Percentiles rank a stretch among this genome's conserved stretches.
Evolutionary conservation across 2,888 invertebrate species (phyloP).

Genomic region (Onthophagus sagittarius): DNA sequence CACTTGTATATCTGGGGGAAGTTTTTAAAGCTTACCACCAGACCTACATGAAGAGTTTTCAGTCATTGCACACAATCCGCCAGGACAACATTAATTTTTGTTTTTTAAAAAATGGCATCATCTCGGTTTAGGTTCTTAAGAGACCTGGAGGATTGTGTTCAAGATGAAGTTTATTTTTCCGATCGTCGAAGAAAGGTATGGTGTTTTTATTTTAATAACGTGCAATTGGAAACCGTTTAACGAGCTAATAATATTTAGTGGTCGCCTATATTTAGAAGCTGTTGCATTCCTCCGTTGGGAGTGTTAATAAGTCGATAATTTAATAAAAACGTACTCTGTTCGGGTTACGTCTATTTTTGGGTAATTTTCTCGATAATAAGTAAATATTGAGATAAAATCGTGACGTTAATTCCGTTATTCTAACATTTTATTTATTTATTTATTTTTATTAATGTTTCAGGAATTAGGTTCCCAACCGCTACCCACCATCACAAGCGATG

Average conservation of each 20-base stretch:
- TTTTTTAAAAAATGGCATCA: conserved; percentile 22
- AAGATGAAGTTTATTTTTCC: conserved; percentile 30
- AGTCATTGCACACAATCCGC: background rate
- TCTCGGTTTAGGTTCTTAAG: conserved; percentile 35
- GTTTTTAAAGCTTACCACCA: too few species aligned
- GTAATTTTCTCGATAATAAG: background rate
- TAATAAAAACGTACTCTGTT: background rate
- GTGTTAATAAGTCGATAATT: background rate
- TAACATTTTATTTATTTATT: too few species aligned
- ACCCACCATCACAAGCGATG: conserved; percentile 53
- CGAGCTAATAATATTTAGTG: background rate
- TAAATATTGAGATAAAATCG: background rate
- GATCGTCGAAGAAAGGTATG: conserved; percentile 25
- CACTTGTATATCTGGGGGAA: background rate
- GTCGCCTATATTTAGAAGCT: background rate
- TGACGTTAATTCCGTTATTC: background rate
- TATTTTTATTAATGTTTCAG: conserved; percentile 45
- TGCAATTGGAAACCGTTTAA: background rate
- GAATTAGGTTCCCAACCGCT: conserved; percentile 62
- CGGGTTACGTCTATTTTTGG: background rate
- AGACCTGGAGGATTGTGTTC: conserved; percentile 34
- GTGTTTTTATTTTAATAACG: background rate
- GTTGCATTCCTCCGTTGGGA: background rate
- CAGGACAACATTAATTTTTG: background rate
- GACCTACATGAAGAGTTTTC: background rate